Percentiles rank a stretch among this genome's conserved stretches.
Evolutionary conservation across 2,113 vertebrate species (phyloP).

Genomic region (Psammodynastes pulverulentus): DNA sequence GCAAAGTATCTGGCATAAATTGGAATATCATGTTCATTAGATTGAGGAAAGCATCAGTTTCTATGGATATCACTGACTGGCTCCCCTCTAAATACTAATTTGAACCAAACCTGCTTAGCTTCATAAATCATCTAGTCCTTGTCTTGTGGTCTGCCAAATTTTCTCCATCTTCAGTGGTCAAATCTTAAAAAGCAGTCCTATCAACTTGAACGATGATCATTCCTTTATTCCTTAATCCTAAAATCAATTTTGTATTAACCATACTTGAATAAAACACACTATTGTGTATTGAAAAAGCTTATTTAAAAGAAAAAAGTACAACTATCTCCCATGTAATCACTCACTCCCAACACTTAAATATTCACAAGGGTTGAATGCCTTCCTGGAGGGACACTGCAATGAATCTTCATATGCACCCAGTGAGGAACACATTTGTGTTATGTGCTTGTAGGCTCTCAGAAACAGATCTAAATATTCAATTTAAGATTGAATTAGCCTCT

Average conservation of each 20-base stretch:
- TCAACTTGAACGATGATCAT: not conserved
- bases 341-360: not conserved
- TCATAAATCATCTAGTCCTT: not conserved
- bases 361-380: not conserved
- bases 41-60: not conserved
- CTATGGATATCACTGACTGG: not conserved
- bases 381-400: not conserved
- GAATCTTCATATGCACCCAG: not conserved
- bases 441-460: not conserved
- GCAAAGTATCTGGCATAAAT: not conserved
- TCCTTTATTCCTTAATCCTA: not conserved
- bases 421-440: not conserved
- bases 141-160: not conserved
- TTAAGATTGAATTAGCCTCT: not conserved
- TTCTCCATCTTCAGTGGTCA: not conserved
- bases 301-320: not conserved
- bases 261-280: not conserved
- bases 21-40: not conserved
- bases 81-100: not conserved
- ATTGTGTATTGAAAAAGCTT: not conserved
- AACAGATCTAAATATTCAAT: conserved; percentile 2
- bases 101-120: not conserved
- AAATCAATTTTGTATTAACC: not conserved
- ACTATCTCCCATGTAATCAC: not conserved
- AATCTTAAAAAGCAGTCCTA: not conserved